A percentile compares a stretch with the other conserved stretches of the same genome.
Evolutionary conservation across 2,888 invertebrate species (phyloP).

Genomic region (Adineta ricciae): DNA sequence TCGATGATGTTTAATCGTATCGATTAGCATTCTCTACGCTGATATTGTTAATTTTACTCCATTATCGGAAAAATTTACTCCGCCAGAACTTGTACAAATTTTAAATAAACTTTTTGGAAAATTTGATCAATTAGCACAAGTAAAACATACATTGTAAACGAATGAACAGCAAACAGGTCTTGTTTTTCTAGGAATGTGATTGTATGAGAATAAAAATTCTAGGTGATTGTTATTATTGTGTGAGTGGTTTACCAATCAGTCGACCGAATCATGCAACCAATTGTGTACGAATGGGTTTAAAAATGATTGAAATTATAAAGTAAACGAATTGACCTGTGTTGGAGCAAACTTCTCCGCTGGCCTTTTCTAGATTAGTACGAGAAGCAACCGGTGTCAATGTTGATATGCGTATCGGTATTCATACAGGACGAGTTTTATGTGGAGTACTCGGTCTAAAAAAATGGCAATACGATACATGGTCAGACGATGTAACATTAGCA

Average conservation of each 20-base stretch:
- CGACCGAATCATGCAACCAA: conserved; percentile 52
- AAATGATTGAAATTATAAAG: conserved; percentile 53
- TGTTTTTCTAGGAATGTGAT: conserved; percentile 48
- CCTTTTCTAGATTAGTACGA: conserved; percentile 67
- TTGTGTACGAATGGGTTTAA: conserved; percentile 53
- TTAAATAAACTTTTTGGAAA: conserved; percentile 89
- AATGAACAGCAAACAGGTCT: too few relatives aligned
- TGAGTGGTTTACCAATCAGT: conserved; percentile 51
- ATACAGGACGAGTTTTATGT: conserved; percentile 88
- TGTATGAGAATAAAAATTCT: conserved; percentile 52
- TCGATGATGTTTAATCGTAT: too few relatives aligned
- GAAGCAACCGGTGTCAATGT: conserved; percentile 90
- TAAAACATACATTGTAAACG: conserved; percentile 53
- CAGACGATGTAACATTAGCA: conserved; percentile 86
- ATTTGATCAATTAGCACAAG: conserved; percentile 93
- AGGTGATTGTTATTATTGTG: conserved; percentile 53
- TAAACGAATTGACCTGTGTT: conserved; percentile 38
- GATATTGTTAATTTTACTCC: conserved; percentile 97
- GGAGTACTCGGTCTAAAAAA: conserved; percentile 86
- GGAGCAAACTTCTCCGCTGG: conserved; percentile 34
- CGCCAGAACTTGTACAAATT: conserved; percentile 85
- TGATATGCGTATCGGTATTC: conserved; percentile 94
- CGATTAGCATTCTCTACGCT: conserved; percentile 74
- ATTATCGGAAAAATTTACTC: conserved; percentile 77
- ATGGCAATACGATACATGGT: conserved; percentile 97